Evolutionary conservation across 2,888 invertebrate species (phyloP).

Genomic region (Zele albiditarsus): DNA sequence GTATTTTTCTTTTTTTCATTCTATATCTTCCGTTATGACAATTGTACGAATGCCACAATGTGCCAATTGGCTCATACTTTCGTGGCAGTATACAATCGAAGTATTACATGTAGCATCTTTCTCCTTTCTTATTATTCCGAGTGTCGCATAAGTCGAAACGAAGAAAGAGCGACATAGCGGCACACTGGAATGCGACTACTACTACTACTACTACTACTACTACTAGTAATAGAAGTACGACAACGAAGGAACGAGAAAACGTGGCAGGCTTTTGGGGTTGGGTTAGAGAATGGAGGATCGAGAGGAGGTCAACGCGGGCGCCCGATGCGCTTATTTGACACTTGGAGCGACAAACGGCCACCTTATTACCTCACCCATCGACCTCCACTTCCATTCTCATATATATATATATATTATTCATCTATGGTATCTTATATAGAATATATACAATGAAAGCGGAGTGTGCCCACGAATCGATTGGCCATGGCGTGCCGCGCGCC

Average conservation of each 20-base stretch:
- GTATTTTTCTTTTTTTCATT: neutral
- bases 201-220: neutral
- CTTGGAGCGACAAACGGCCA: constrained; percentile 68
- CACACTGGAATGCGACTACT: constrained; percentile 45
- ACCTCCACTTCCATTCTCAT: constrained; percentile 18
- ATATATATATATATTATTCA: constrained; percentile 20
- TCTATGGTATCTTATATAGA: neutral
- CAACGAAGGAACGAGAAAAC: constrained; percentile 39
- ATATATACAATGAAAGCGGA: constrained; percentile 1
- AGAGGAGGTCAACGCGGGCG: constrained; percentile 47
- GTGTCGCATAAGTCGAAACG: constrained; percentile 41
- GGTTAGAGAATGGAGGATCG: constrained; percentile 21
- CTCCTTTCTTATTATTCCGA: constrained; percentile 47
- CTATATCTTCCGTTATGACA: neutral
- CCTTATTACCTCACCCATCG: constrained; percentile 65
- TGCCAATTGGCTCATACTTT: constrained; percentile 15
- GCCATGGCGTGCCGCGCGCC: constrained; percentile 38
- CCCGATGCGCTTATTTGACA: constrained; percentile 69
- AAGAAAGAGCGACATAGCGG: constrained; percentile 28
- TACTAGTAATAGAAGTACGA: neutral
- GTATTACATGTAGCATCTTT: neutral
- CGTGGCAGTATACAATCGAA: constrained; percentile 10
- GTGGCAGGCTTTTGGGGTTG: constrained; percentile 19
- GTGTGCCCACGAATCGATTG: constrained; percentile 33
- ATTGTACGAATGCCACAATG: constrained; percentile 14